Conservation (phyloP, 2,113 vertebrate species). For the Todiramphus chloris region DNA sequence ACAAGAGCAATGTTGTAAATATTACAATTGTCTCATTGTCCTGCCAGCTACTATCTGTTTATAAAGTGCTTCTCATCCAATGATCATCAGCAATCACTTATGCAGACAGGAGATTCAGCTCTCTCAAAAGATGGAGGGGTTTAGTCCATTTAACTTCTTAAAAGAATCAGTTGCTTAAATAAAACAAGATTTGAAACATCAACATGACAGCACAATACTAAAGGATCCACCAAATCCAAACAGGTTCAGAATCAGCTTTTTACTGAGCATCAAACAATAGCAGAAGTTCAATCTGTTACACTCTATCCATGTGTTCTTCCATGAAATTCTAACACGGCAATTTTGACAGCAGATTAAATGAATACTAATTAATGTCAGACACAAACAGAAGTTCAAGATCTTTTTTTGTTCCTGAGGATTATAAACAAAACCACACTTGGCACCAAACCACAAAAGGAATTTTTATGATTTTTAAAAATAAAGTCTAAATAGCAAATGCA, state of each 20-base stretch:
- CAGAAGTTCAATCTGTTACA: not conserved
- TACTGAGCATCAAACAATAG: not conserved
- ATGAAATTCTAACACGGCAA: not conserved
- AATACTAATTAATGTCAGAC: not conserved
- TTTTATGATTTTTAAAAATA: not conserved
- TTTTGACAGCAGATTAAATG: not conserved
- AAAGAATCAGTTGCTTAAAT: not conserved
- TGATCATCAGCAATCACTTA: not conserved
- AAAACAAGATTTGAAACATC: not conserved
- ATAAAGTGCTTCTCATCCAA: not conserved
- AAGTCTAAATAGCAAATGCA: not conserved
- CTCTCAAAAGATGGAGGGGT: not conserved
- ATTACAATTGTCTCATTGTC: not conserved
- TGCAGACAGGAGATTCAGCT: not conserved
- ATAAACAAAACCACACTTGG: not conserved
- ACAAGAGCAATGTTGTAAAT: not conserved
- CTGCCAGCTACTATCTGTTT: not conserved
- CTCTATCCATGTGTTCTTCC: not conserved
- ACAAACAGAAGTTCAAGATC: not conserved
- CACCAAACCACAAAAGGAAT: not conserved
- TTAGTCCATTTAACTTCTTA: not conserved
- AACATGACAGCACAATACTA: not conserved
- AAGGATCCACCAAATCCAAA: conserved; percentile 17
- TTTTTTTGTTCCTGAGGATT: not conserved
- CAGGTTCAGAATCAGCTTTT: conserved; percentile 32